Evolutionary conservation across 1,140 invertebrate genomes (phyloP), one percentile per base, ranked within the genome.

Genomic region (Thaumatotibia leucotreta): DNA sequence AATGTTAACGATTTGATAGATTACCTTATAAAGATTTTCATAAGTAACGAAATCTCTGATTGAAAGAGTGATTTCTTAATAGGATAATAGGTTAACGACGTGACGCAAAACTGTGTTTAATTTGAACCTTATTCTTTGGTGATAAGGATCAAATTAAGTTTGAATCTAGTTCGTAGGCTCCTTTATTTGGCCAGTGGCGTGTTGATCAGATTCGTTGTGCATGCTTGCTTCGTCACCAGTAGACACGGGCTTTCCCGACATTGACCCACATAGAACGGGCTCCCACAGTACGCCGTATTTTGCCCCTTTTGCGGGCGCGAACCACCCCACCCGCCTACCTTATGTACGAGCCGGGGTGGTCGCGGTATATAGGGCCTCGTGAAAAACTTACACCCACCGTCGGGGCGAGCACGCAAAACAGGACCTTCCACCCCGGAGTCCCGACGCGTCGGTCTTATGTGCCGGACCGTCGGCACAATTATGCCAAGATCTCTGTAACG

Each of bases 191-290:
- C 84, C 83, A 84, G 82, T 83, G 87, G 88, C 85, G 86, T 91
- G 91, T 89, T 88, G 88, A 91, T 91, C 86, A 84, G 88, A 87
- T 88, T 89, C 88, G 88, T 91, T 88, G 88, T 91, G 88, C 88
- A 91, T 88, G 89, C 84, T 91, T 88, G 89, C 84, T 91, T 85
- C 85, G 88, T 91, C 86, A 91, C 85, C 86, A 85, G 88, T 85
- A 91, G 88, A 91, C 89, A 91, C 91, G 91, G 91, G 91, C 89
- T 92, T 92, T 90, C 92, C 91, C 91, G 92, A 91, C 92, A 92
- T 92, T 92, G 92, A 92, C 92, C 92, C 89, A 92, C 89, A 92
- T 92, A 92, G 86, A 86, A 76, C 83, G 89, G 85, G 89, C 87
- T 86, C 90, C 88, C 91, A 91, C 85, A 91, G 83, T 88, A 89